Percentiles rank a stretch among this genome's conserved stretches.
These are phyloP conservation scores for Lordiphosa andalusiaca DNA, from an alignment of 2,888 invertebrate species.

Conservation along the genomic window DNA sequence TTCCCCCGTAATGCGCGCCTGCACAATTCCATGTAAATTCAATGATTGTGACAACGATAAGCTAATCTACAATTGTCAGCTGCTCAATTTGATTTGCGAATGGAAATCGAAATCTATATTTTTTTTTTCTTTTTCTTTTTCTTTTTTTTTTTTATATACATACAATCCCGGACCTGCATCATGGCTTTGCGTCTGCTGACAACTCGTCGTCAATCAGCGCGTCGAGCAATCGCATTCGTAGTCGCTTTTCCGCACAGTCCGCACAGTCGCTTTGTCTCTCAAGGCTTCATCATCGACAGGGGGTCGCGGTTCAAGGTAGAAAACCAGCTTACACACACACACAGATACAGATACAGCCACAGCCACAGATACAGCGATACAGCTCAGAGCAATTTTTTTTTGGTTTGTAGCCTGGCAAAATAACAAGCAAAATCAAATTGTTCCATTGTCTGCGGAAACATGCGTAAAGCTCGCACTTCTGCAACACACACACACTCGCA, in stretches of 20 bases:
- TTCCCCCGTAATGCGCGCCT: too few species aligned
- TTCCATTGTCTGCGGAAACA: conserved; percentile 34
- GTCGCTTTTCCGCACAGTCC: conserved; percentile 4
- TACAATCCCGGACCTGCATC: conserved; percentile 10
- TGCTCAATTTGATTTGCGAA: too few species aligned
- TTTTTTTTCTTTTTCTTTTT: too few species aligned
- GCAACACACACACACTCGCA: conserved; percentile 5
- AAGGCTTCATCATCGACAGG: conserved; percentile 23
- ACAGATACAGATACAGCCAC: conserved; percentile 2
- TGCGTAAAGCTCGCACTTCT: conserved; percentile 24
- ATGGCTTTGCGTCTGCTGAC: conserved; percentile 5
- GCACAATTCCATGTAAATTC: neutral
- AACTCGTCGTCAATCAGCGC: conserved; percentile 25
- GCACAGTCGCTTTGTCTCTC: conserved; percentile 1
- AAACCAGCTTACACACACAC: conserved; percentile 17
- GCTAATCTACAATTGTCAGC: conserved; percentile 8
- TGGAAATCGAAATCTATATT: too few species aligned
- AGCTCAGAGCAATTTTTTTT: conserved; percentile 31
- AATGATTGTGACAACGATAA: conserved; percentile 2
- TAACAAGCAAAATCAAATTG: conserved; percentile 57
- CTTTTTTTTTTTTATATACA: neutral
- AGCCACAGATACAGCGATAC: conserved; percentile 13
- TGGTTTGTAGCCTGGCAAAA: conserved; percentile 38
- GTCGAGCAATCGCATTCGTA: conserved; percentile 26
- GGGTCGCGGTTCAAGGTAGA: conserved; percentile 56